These are phyloP conservation scores for Hypena proboscidalis DNA, from an alignment of 2,888 invertebrate genomes.

Conservation along the genomic window DNA sequence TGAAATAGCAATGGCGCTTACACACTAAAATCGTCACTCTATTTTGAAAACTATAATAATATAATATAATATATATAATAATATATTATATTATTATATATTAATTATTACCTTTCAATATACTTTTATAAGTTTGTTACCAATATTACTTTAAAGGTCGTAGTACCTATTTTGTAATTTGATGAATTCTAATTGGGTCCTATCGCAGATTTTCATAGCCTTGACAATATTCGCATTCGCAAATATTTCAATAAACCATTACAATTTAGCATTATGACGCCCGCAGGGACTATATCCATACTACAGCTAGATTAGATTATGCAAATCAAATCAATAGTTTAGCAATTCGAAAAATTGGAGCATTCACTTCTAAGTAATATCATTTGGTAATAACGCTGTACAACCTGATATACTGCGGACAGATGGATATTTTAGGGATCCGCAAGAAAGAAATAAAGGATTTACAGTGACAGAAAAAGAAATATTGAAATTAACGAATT, in stretches of 20 bases:
- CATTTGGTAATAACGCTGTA: slow-evolving; percentile 19
- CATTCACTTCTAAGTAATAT: slow-evolving; percentile 33
- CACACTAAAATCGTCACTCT: too few species aligned
- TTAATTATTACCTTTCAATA: too few species aligned
- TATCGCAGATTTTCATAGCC: background rate
- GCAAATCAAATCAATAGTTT: slow-evolving; percentile 34
- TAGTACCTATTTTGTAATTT: too few species aligned
- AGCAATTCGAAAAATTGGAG: slow-evolving; percentile 38
- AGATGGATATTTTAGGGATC: slow-evolving; percentile 24
- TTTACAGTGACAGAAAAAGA: too few species aligned
- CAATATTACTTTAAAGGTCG: too few species aligned
- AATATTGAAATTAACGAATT: too few species aligned
- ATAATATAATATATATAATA: too few species aligned
- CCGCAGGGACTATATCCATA: slow-evolving; percentile 30
- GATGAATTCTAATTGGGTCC: background rate
- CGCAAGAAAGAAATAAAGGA: too few species aligned
- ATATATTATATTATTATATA: too few species aligned
- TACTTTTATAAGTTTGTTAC: too few species aligned
- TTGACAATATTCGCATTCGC: background rate
- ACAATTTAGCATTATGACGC: slow-evolving; percentile 2
- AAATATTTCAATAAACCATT: background rate
- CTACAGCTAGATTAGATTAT: slow-evolving; percentile 33
- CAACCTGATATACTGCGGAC: slow-evolving; percentile 34
- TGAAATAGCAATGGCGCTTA: too few species aligned
- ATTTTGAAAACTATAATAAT: too few species aligned